phyloP scores from a whole-genome alignment of 2,797 vertebrate genomes.

The Sarcoramphus papa region DNA sequence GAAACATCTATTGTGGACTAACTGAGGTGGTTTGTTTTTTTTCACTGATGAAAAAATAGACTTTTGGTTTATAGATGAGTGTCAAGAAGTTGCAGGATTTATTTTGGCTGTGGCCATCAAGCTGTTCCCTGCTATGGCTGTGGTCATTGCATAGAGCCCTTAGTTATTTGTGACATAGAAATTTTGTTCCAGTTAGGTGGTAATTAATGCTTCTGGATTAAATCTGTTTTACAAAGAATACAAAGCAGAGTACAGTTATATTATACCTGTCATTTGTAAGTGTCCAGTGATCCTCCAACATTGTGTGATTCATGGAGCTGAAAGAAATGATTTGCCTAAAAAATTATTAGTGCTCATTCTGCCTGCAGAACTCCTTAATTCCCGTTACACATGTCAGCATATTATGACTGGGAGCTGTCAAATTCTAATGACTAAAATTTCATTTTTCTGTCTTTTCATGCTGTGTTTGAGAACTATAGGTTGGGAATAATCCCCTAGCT shows the following conservation, averaged over 20 bases:
- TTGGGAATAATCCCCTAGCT: slow-evolving; percentile 57
- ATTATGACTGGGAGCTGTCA: slow-evolving; percentile 74
- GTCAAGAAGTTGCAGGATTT: background rate
- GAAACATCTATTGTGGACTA: background rate
- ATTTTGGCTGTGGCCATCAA: background rate
- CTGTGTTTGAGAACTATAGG: slow-evolving; percentile 69
- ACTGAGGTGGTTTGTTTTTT: background rate
- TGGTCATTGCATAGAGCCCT: background rate
- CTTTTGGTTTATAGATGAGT: background rate
- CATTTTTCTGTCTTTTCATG: slow-evolving; percentile 67
- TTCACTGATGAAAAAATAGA: background rate
- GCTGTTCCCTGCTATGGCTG: background rate
- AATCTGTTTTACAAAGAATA: slow-evolving; percentile 21
- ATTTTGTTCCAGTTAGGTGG: background rate
- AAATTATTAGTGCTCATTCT: slow-evolving; percentile 59
- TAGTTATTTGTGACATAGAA: background rate
- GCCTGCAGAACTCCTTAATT: slow-evolving; percentile 66
- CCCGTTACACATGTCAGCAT: slow-evolving; percentile 69
- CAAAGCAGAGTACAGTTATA: background rate
- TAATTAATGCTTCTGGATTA: slow-evolving; percentile 37
- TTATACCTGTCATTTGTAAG: slow-evolving; percentile 47
- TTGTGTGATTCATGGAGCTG: slow-evolving; percentile 36
- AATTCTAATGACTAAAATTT: slow-evolving; percentile 72
- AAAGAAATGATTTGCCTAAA: slow-evolving; percentile 68
- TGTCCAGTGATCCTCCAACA: slow-evolving; percentile 52